Evolutionary conservation across 2,888 invertebrate species (phyloP).

Genomic region (Masnerella sp.): DNA sequence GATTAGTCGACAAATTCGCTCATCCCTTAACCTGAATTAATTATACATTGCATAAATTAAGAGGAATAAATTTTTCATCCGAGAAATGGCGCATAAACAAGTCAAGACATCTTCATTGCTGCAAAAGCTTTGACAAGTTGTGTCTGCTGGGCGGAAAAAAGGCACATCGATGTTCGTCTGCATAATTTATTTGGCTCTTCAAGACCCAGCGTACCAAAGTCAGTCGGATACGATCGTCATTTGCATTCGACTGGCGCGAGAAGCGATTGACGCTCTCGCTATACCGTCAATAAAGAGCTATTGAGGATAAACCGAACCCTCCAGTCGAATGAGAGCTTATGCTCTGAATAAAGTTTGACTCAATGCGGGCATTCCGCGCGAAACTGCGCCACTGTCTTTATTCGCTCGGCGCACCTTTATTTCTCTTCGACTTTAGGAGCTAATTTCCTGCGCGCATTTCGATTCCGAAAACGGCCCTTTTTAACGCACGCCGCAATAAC

Average conservation of each 20-base stretch:
- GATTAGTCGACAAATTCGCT: constrained; percentile 45
- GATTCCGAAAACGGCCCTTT: constrained; percentile 71
- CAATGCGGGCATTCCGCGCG: constrained; percentile 59
- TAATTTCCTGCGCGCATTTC: constrained; percentile 76
- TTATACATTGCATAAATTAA: constrained; percentile 51
- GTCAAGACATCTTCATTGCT: constrained; percentile 36
- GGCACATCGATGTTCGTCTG: constrained; percentile 40
- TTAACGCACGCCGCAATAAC: constrained; percentile 71
- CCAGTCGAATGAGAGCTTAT: constrained; percentile 68
- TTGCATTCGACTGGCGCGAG: constrained; percentile 74
- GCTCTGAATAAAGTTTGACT: constrained; percentile 71
- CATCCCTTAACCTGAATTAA: constrained; percentile 30
- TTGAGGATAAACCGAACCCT: constrained; percentile 67
- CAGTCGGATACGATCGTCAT: constrained; percentile 73
- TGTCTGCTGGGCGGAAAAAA: constrained; percentile 33
- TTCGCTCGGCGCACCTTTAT: constrained; percentile 67
- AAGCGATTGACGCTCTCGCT: constrained; percentile 69
- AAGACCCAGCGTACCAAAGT: constrained; percentile 29
- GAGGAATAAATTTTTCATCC: constrained; percentile 42
- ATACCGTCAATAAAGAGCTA: constrained; percentile 71
- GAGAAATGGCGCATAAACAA: constrained; percentile 17
- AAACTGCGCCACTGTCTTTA: constrained; percentile 60
- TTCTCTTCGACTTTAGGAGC: constrained; percentile 70
- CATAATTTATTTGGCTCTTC: constrained; percentile 54
- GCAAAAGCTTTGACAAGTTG: constrained; percentile 39